Conservation (phyloP, 2,888 invertebrate species). For the Halocaridina rubra region DNA sequence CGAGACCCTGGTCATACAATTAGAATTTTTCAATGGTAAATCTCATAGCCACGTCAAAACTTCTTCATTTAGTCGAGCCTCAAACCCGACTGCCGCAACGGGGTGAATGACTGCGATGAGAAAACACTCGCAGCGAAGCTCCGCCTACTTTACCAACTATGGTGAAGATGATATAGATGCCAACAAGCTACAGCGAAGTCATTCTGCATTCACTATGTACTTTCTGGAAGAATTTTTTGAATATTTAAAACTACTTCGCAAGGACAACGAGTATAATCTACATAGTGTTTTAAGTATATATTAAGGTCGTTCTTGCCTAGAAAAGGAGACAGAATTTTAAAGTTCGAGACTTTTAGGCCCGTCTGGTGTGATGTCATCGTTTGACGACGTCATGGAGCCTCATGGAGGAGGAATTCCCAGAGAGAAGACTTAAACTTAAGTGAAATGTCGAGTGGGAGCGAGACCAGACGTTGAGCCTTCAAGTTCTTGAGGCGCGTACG, state of each 20-base stretch:
- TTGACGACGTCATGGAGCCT: neutral
- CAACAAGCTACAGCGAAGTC: too few relatives aligned
- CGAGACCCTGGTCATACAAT: too few relatives aligned
- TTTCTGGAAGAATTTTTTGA: too few relatives aligned
- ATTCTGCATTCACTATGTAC: too few relatives aligned
- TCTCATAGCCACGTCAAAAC: neutral
- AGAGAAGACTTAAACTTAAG: conserved; percentile 2
- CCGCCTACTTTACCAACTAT: conserved; percentile 3
- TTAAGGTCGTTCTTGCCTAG: too few relatives aligned
- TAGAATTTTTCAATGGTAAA: neutral
- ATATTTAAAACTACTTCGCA: too few relatives aligned
- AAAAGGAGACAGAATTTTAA: too few relatives aligned
- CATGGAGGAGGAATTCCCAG: conserved; percentile 4
- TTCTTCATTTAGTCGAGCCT: conserved; percentile 7
- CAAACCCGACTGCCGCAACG: conserved; percentile 12
- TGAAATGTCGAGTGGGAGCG: conserved; percentile 4
- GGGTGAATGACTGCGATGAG: conserved; percentile 21
- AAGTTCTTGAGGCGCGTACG: too few relatives aligned
- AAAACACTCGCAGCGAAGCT: neutral
- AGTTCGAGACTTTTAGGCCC: too few relatives aligned
- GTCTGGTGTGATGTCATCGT: conserved; percentile 5
- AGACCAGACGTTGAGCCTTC: conserved; percentile 12
- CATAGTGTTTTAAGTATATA: too few relatives aligned
- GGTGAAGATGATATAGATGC: neutral
- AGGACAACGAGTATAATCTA: too few relatives aligned